phyloP scores from a whole-genome alignment of 2,888 invertebrate genomes.

The Habroteleia sp. region DNA sequence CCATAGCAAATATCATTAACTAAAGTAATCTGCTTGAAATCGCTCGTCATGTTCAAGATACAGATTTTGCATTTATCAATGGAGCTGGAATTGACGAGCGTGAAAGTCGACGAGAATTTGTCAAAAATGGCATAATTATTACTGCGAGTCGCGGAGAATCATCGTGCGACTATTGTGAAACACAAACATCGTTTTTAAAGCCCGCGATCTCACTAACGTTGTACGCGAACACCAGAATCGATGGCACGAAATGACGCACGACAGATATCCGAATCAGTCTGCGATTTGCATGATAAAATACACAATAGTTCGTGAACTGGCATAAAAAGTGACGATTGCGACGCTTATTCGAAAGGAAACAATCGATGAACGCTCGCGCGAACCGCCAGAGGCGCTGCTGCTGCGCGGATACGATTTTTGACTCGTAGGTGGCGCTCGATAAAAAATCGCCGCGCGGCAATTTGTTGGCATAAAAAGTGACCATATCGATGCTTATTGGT shows the following conservation, averaged over 20 bases:
- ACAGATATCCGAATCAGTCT: conserved; percentile 47
- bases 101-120: no score
- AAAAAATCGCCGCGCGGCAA: no score
- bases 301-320: conserved; percentile 41
- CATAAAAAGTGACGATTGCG: conserved; percentile 48
- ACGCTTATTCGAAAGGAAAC: conserved; percentile 21
- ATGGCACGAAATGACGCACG: conserved; percentile 36
- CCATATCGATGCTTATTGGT: no score
- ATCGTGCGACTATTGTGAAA: conserved; percentile 12
- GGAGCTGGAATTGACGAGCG: no score
- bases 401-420: conserved; percentile 62
- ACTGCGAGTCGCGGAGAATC: no score
- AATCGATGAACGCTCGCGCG: conserved; percentile 42
- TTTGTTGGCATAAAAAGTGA: no score
- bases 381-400: conserved; percentile 19
- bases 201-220: conserved; percentile 6
- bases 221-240: conserved; percentile 20
- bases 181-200: conserved; percentile 38
- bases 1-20: no score
- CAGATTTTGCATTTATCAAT: no score
- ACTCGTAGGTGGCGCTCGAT: no score
- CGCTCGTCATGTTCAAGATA: no score
- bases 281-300: conserved; percentile 54
- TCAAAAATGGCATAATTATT: no score
- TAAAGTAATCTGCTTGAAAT: no score